Conservation (phyloP, 2,113 vertebrate species). For the Oreocharis arfaki region DNA sequence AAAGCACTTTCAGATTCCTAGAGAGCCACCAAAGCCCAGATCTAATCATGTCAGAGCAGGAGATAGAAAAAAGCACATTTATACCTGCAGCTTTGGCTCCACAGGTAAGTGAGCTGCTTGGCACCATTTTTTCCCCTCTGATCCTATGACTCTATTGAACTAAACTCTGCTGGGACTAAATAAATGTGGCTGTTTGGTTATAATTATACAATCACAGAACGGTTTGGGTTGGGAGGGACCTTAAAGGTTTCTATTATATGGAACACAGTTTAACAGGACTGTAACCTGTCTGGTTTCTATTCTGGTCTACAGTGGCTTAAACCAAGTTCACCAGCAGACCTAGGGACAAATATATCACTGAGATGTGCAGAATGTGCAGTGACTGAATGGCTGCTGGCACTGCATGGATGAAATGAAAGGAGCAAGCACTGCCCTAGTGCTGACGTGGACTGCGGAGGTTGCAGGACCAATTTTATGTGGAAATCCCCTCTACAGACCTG, state of each 20-base stretch:
- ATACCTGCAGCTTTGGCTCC: neutral
- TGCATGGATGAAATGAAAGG: neutral
- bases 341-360: neutral
- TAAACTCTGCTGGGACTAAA: neutral
- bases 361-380: neutral
- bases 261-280: neutral
- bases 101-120: neutral
- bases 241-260: neutral
- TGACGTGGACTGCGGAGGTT: rapidly evolving
- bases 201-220: neutral
- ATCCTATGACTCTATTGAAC: neutral
- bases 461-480: rapidly evolving
- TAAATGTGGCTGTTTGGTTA: neutral
- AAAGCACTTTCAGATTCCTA: neutral
- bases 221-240: neutral
- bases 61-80: neutral
- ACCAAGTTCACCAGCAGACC: neutral
- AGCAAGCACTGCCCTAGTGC: neutral
- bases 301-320: neutral
- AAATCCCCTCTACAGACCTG: neutral
- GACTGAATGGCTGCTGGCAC: neutral
- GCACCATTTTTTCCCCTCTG: neutral
- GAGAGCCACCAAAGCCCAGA: slow-evolving; percentile 11
- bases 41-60: neutral
- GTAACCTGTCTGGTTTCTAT: neutral